Base-by-base conservation (phyloP, 2,113 vertebrate genomes). In the Antechinus flavipes region DNA sequence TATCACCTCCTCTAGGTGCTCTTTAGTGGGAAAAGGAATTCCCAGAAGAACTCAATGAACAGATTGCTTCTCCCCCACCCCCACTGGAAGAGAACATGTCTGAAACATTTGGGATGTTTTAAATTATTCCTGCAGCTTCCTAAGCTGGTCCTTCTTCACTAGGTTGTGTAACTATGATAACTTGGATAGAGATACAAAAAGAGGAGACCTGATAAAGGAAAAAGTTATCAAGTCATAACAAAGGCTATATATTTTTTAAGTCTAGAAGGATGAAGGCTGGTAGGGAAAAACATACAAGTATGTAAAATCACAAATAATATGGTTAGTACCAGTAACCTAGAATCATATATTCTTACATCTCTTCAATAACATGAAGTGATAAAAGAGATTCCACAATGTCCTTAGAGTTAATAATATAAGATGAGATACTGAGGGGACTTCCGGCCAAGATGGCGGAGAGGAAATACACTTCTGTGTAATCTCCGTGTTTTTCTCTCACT, bases 1-100 rank as follows among this genome's bases (percentile, higher is more conserved):
- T 22, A 25, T 94, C 0, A 6, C 94, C 53, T 95, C 56, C 89
- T 91, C 54, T 61, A 46, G 94, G n/a, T 89, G 91, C 92, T 95
- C 7, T 96, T 94, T 27, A 84, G 25, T 42, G 61, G 92, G 53
- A 92, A 58, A 58, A 10, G 42, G 54, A 93, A 54, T 35, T 26
- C 89, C 90, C 93, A 90, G 1, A 27, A 92, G 42, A 95, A 8
- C 90, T 54, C 52, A 9, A 26, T 19, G 27, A 25, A n/a, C 25
- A 94, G 22, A 12, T 9, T 16, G n/a, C 76, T 56, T 95, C 94
- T 23, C 2, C 19, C n/a, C 68, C 35, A 42, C 68, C 68, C 26
- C 94, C 93, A 94, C 55, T 91, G 35, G 42, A 2, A 56, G 42
- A 56, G 42, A 92, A 76, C 8, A n/a, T 0, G 1, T 92, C 91